Percentiles rank a stretch among this genome's conserved stretches.
Evolutionary conservation across 2,888 invertebrate genomes (phyloP).

Genomic region (Torymus auratus): DNA sequence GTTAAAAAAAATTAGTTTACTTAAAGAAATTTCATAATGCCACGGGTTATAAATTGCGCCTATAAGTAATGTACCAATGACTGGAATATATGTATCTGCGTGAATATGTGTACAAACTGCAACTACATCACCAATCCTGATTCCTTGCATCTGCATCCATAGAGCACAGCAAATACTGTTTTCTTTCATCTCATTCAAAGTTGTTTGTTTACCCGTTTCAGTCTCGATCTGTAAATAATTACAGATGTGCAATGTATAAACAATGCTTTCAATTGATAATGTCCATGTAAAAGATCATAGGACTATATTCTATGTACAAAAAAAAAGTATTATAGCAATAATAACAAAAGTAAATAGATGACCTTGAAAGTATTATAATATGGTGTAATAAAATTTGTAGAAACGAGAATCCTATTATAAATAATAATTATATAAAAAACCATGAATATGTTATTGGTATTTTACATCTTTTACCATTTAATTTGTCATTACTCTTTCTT

Average conservation of each 20-base stretch:
- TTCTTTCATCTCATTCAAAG: slow-evolving; percentile 64
- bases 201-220: slow-evolving; percentile 61
- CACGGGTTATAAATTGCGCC: slow-evolving; percentile 69
- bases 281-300: too few species aligned
- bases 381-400: too few species aligned
- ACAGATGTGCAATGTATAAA: too few species aligned
- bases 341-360: too few species aligned
- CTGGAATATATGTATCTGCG: slow-evolving; percentile 66
- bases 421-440: too few species aligned
- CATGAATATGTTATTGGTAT: too few species aligned
- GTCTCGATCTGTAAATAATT: slow-evolving; percentile 65
- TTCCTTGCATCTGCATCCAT: slow-evolving; percentile 67
- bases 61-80: slow-evolving; percentile 63
- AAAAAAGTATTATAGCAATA: too few species aligned
- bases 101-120: slow-evolving; percentile 66
- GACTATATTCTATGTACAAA: too few species aligned
- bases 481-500: too few species aligned
- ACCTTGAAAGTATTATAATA: too few species aligned
- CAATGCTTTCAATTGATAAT: neutral
- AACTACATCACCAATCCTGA: slow-evolving; percentile 65
- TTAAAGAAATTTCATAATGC: slow-evolving; percentile 64
- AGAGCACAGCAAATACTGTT: slow-evolving; percentile 67
- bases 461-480: too few species aligned
- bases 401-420: too few species aligned
- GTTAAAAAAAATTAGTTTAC: slow-evolving; percentile 60